These are phyloP conservation scores for Dryomyza anilis DNA, from an alignment of 2,888 invertebrate genomes.

Conservation along the genomic window DNA sequence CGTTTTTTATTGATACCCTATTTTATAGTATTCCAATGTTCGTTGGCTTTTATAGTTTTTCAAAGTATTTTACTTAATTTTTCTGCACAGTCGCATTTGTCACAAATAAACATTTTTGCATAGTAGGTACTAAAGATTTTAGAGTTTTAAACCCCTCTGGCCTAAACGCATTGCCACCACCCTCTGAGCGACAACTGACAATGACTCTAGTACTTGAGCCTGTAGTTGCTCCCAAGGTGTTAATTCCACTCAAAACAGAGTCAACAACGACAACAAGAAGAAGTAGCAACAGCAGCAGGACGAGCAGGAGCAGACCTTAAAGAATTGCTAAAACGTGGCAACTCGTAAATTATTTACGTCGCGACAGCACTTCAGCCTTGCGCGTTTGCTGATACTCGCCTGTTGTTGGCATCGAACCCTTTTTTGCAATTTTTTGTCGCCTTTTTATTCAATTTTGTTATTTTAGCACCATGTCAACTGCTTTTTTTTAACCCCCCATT, in stretches of 20 bases:
- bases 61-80: no score
- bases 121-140: conserved; percentile 28
- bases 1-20: conserved; percentile 21
- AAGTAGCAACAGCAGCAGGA: not conserved
- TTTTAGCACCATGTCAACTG: no score
- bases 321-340: conserved; percentile 33
- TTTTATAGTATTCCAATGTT: not conserved
- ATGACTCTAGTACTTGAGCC: not conserved
- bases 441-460: no score
- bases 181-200: no score
- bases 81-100: no score
- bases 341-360: conserved; percentile 3
- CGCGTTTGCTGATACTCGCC: not conserved
- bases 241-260: not conserved
- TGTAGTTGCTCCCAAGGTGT: conserved; percentile 16
- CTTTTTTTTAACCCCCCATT: no score
- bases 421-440: not conserved
- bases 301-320: not conserved
- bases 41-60: no score
- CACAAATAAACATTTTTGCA: no score
- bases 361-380: not conserved
- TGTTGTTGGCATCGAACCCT: not conserved
- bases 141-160: no score
- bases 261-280: conserved; percentile 16
- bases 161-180: no score